These are phyloP conservation scores for Anseranas semipalmata DNA, from an alignment of 2,113 vertebrate species.

Conservation along the genomic window DNA sequence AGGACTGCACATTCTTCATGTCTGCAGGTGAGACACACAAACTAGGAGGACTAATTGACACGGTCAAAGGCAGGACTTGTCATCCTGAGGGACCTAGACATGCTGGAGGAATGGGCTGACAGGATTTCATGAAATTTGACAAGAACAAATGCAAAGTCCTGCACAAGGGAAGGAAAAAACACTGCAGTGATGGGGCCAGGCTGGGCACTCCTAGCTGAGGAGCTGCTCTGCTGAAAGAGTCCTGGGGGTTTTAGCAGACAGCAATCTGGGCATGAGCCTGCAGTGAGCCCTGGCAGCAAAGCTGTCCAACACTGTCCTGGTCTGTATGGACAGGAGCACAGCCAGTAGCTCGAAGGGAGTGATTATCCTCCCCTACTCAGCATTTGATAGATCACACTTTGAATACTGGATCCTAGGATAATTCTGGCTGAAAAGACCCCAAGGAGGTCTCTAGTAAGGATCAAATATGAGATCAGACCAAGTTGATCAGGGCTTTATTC, in stretches of 20 bases:
- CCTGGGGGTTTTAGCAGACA: neutral
- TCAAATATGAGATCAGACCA: neutral
- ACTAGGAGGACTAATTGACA: neutral
- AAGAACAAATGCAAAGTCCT: neutral
- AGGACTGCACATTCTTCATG: rapidly evolving
- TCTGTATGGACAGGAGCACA: neutral
- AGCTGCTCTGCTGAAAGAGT: neutral
- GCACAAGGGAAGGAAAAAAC: neutral
- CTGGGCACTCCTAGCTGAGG: neutral
- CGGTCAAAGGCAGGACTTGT: neutral
- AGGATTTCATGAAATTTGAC: neutral
- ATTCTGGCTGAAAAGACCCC: neutral
- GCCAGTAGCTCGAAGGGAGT: no score
- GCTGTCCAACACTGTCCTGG: neutral
- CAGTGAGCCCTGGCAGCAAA: neutral
- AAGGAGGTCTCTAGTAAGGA: neutral
- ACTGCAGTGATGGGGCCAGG: neutral
- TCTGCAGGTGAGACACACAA: neutral
- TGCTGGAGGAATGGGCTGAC: neutral
- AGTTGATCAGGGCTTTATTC: neutral
- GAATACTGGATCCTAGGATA: neutral
- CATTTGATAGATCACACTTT: neutral
- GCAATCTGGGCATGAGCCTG: neutral
- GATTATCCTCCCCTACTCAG: neutral
- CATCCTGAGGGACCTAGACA: neutral